Evolutionary conservation across 2,113 vertebrate genomes (phyloP), one percentile per base, ranked within the genome.

Genomic region (Semnornis frantzii): DNA sequence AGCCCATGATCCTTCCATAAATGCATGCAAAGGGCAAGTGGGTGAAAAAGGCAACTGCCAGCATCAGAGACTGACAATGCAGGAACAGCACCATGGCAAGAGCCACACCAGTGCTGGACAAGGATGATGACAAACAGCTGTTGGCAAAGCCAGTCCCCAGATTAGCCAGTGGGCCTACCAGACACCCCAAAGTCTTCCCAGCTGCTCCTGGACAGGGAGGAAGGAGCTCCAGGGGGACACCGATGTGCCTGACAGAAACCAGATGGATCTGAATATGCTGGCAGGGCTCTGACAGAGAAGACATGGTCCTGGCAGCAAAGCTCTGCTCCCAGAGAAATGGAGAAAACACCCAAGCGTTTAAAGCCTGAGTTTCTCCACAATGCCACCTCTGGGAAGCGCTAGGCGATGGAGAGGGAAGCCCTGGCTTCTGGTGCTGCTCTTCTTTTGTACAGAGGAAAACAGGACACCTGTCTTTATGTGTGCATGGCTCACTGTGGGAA

Each of bases 381-480:
- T 33, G 10, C 27, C n/a, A 17, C 46, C 19, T 27, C 65, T 20
- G 13, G 37, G 37, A 70, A 55, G 5, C 34, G 25, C 16, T 3
- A 0, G 6, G 27, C 18, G 10, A 57, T 4, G 7, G 28, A 83
- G 28, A 80, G 12, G 12, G n/a, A 91, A 80, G 34, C 37, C 23
- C 12, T 0, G 0, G 15, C 6, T 81, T 76, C 70, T 58, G 31
- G 9, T 8, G 10, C 12, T 55, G 16, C 9, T 72, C 19, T 62
- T 65, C 19, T 17, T 18, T 16, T 2, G 0, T 39, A 30, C 73
- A 37, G n/a, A 93, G 23, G 23, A 81, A 87, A 77, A 6, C 6
- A 50, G 13, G 0, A 2, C 6, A 27, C 10, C 5, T 4, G 10
- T 15, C 6, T 15, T 50, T 17, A 5, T 7, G 6, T 13, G 60